These are phyloP conservation scores for Pollachius pollachius DNA, from an alignment of 2,113 vertebrate species.

Conservation along the genomic window DNA sequence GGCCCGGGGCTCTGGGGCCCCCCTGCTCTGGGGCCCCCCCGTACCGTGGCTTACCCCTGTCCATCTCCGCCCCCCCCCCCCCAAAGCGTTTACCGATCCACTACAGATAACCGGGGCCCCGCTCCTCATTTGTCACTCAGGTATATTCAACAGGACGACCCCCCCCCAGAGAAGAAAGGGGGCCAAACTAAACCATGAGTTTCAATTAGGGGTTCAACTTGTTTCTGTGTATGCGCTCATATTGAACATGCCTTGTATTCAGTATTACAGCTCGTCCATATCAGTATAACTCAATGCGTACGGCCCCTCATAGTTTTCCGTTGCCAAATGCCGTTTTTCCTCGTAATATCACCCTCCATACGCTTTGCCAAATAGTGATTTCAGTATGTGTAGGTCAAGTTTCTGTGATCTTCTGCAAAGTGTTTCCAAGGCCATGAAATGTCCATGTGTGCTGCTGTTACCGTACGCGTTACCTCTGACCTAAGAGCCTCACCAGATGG, in stretches of 20 bases:
- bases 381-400: slow-evolving; percentile 5
- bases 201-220: not conserved
- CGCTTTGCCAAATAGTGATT: slow-evolving; percentile 44
- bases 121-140: slow-evolving; percentile 29
- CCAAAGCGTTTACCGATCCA: slow-evolving; percentile 55
- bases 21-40: slow-evolving; percentile 41
- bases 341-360: slow-evolving; percentile 25
- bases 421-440: slow-evolving; percentile 37
- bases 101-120: slow-evolving; percentile 5
- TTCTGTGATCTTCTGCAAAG: slow-evolving; percentile 36
- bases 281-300: slow-evolving; percentile 28
- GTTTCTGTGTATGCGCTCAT: slow-evolving; percentile 43
- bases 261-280: slow-evolving; percentile 22
- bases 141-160: slow-evolving; percentile 49
- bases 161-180: slow-evolving; percentile 33
- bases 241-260: slow-evolving; percentile 37
- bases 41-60: slow-evolving; percentile 55
- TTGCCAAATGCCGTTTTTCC: slow-evolving; percentile 37
- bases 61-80: slow-evolving; percentile 58
- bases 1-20: slow-evolving; percentile 22
- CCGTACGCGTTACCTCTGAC: slow-evolving; percentile 71
- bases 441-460: slow-evolving; percentile 68
- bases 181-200: not conserved
- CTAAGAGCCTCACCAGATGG: slow-evolving; percentile 35
- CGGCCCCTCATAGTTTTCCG: slow-evolving; percentile 28